Base-by-base conservation (phyloP, 2,888 invertebrate genomes). In the Nephrotoma guestfalica region DNA sequence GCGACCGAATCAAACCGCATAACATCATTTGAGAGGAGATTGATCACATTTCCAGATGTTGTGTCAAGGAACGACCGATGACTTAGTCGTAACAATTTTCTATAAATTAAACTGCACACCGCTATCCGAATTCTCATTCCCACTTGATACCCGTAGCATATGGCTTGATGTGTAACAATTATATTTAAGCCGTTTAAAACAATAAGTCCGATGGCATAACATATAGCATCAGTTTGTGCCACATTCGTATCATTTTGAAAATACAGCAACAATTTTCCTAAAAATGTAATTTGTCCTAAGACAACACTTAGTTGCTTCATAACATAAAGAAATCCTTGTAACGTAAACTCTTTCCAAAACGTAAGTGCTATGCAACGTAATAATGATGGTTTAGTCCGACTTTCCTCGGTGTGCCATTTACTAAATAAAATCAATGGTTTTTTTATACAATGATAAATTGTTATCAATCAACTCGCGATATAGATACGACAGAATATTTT, bases 21-120 rank as follows among this genome's bases (percentile, higher is more conserved):
- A 86, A 97, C 95, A 89, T 98, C 98, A 90, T 97, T 97, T 18
- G 97, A 96, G 86, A 98, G 92, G 41, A 98, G 91, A 91, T 98
- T 98, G 13, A 97, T 95, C 43, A 98, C 94, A 91, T 97, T 96
- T 0, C 97, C 97, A 0, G 95, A 94, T 0, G 97, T 96, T 0
- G 97, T 97, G 89, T 97, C 94, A 0, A 96, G 95, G 57, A 97
- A 90, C 0, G 97, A 95, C 6, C 43, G 11, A 43, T 43, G 18
- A n/a, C 15, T 15, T 86, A 51, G n/a, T 43, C 13, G 43, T 84
- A 41, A 41, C 11, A 18, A 41, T 94, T 98, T 98, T 92, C 96
- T 94, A 89, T 96, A 97, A 88, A 98, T 94, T 9, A 97, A 91
- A 85, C 96, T 95, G 90, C 97, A 97, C 86, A 95, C 93, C 0